These are phyloP conservation scores for Ascidia mentula DNA, from an alignment of 23 tunicate species.

Conservation along the genomic window DNA sequence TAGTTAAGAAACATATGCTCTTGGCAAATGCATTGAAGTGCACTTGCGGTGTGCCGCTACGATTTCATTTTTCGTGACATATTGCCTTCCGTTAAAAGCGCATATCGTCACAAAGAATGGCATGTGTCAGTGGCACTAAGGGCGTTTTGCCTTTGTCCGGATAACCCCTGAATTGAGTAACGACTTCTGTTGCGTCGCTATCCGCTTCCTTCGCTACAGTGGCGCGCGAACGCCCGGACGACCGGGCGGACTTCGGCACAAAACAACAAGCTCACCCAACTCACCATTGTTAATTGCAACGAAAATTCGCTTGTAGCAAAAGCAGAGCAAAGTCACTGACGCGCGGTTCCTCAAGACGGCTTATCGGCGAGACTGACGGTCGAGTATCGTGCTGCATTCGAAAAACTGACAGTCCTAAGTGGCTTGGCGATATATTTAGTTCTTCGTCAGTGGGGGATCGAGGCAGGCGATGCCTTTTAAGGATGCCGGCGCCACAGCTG, in stretches of 20 bases:
- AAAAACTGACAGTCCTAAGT: slow-evolving; percentile 6
- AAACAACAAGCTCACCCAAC: neutral
- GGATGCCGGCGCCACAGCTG: slow-evolving; percentile 44
- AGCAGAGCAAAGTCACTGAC: neutral
- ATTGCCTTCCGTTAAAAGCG: no score
- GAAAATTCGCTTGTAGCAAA: neutral
- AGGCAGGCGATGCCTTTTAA: slow-evolving; percentile 6
- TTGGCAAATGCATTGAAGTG: no score
- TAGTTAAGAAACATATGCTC: no score
- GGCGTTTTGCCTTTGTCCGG: neutral
- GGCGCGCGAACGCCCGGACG: neutral
- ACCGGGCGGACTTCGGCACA: slow-evolving; percentile 3
- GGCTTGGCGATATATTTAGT: slow-evolving; percentile 8
- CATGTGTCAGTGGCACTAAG: neutral
- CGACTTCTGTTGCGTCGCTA: neutral
- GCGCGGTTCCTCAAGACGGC: neutral
- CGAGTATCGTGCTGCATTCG: neutral
- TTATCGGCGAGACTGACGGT: slow-evolving; percentile 2
- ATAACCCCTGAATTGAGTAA: neutral
- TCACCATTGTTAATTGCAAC: slow-evolving; percentile 2
- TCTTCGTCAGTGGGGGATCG: slow-evolving; percentile 10
- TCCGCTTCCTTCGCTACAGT: neutral
- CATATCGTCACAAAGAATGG: no score
- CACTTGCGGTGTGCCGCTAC: no score
- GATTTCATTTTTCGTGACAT: no score